Conservation (phyloP, 2,888 invertebrate genomes). For the Heliconius cydno region DNA sequence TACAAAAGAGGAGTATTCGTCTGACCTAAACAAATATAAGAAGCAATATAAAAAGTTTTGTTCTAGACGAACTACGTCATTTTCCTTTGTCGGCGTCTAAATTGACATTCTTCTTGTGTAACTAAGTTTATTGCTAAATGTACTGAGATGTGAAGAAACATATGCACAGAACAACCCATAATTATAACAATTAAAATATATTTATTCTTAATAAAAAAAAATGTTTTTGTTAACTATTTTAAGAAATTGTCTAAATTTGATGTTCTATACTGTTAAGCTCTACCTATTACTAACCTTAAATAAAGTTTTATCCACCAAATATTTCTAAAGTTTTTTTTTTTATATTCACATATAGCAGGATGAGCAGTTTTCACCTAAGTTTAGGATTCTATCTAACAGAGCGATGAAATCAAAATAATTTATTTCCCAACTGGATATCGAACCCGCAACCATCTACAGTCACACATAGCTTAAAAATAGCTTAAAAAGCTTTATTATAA, state of each 20-base stretch:
- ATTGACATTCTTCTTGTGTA: constrained; percentile 1
- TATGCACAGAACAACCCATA: background rate
- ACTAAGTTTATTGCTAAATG: background rate
- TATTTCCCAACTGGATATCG: no score
- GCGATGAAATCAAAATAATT: no score
- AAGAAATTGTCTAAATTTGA: background rate
- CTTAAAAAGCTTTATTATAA: no score
- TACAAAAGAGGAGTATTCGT: constrained; percentile 4
- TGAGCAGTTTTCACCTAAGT: no score
- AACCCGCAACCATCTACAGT: no score
- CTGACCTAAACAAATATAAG: constrained; percentile 39
- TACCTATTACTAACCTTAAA: no score
- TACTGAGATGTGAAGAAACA: background rate
- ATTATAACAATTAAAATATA: no score
- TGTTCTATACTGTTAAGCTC: background rate
- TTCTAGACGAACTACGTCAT: constrained; percentile 21
- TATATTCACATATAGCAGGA: no score
- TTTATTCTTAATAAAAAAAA: background rate
- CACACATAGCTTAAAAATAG: no score
- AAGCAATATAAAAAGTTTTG: constrained; percentile 37
- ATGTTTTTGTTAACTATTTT: background rate
- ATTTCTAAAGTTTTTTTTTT: no score
- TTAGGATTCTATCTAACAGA: no score
- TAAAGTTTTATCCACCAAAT: no score
- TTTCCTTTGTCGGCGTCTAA: background rate